Base-by-base conservation (phyloP, 2,797 vertebrate species). In the Spondyliosoma cantharus region DNA sequence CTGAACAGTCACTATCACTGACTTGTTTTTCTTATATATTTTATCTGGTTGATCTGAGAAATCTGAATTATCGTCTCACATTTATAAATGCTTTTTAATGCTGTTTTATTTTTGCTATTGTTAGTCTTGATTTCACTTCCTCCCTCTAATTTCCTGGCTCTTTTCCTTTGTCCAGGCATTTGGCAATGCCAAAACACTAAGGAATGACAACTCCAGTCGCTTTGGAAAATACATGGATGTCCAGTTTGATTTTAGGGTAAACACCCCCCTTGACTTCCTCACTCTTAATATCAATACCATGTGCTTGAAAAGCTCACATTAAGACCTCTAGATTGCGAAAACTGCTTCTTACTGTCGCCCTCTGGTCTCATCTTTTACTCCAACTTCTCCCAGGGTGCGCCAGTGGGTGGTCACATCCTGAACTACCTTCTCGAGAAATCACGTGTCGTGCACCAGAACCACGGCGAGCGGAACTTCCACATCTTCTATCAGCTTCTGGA, bases 221-320 rank as follows among this genome's bases (percentile, higher is more conserved):
- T 99, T 99, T 92, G 98, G 98, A 76, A 99, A 99, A 85, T 99
- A 99, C 87, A 99, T 99, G 97, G 97, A 98, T 0, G 94, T 99
- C 86, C 98, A 99, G 92, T 99, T 99, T 95, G 97, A 99, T 92
- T 99, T 98, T 78, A 97, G 95, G 96, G 98, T 99, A 90, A 87
- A 78, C 46, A 7, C 17, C n/a, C n/a, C 43, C 20, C 22, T 11
- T 61, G n/a, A 5, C 50, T 46, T 49, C 56, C 4, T 60, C 7
- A 56, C 5, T 60, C n/a, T 56, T 29, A 66, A 37, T 46, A 45
- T 7, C 61, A 76, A 61, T 58, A 11, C 22, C 5, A 58, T 24
- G 13, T 27, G 24, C 29, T 68, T 61, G 0, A 71, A 17, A 61
- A 24, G 27, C 20, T 54, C 0, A 61, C 7, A 69, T 7, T 49